Base-by-base conservation (phyloP, 92 coral and sea anemone genomes). In the Palythoa grandiflora region DNA sequence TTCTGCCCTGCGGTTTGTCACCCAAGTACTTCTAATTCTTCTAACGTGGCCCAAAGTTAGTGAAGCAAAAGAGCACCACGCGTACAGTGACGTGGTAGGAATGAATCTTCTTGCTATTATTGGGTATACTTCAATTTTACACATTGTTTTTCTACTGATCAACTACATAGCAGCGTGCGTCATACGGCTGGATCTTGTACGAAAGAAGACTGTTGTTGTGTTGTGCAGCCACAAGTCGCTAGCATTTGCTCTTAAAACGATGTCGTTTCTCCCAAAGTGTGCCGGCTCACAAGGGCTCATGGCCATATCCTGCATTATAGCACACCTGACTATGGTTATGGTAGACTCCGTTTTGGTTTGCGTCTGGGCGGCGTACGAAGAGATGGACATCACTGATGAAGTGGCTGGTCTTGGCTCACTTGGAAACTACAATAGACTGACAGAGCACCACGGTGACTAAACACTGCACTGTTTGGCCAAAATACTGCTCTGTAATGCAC, bases 171-270 rank as follows among this genome's bases (percentile, higher is more conserved):
- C 91, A 71, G 89, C 94, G 17, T 92, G 96, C 12, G 39, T 95
- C 50, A 86, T 95, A 15, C 86, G 89, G 8, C 92, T 95, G 39
- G 83, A 89, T 68, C 84, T 94, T 15, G 88, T 92, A 5, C 86
- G 89, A 13, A 93, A 96, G 74, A 97, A 97, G 88, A 92, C 98
- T 9, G 86, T 94, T 6, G 99, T 97, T 35, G 75, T 97, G 70
- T 28, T 93, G 68, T 95, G 93, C 15, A 97, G 99, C 83, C 98
- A 92, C 60, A 97, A 97, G 84, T 94, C 99, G 11, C 76, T 97
- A 52, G 90, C 95, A 3, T 91, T 95, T 71, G 96, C 98, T 10
- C 74, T 95, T 66, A 91, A 92, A n/a, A 86, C 94, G 14, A 57
- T 95, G 74, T 78, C 73, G 53, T 97, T 93, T 75, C 86, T 97